Percentiles rank a stretch among this genome's conserved stretches.
These are phyloP conservation scores for Narcine bancroftii DNA, from an alignment of 2,113 vertebrate genomes.

Conservation along the genomic window DNA sequence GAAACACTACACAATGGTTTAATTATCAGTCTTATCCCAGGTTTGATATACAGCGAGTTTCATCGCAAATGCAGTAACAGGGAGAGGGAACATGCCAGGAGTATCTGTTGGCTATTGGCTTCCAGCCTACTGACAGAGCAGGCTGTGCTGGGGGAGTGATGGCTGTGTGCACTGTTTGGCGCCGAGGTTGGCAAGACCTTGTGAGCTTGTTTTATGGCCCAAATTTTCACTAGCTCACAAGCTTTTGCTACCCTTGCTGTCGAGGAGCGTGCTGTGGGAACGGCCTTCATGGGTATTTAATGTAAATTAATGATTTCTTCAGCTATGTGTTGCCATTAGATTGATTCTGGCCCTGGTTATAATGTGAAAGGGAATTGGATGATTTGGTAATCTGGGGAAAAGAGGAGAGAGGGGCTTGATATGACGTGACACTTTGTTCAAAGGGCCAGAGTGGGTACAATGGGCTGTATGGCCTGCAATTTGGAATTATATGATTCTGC, in stretches of 20 bases:
- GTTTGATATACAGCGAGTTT: background rate
- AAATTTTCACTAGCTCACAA: background rate
- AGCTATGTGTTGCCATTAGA: background rate
- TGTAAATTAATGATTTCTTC: background rate
- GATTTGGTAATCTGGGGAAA: background rate
- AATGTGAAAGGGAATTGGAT: background rate
- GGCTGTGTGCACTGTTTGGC: too few relatives aligned
- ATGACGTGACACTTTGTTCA: background rate
- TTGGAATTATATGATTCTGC: too few relatives aligned
- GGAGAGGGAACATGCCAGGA: background rate
- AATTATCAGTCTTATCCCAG: conserved; percentile 16
- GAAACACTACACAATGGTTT: conserved; percentile 7
- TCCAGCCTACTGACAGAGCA: background rate
- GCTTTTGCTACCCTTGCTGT: background rate
- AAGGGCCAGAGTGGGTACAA: background rate
- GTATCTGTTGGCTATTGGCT: background rate
- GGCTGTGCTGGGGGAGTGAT: background rate
- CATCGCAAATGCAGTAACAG: background rate
- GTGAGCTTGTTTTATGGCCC: background rate
- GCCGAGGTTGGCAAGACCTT: background rate
- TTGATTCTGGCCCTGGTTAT: background rate
- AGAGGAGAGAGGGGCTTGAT: background rate
- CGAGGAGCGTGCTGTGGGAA: background rate
- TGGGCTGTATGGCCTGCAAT: background rate
- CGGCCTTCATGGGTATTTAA: background rate